These are phyloP conservation scores for Monomorium pharaonis DNA, from an alignment of 1,140 invertebrate species.

Conservation along the genomic window DNA sequence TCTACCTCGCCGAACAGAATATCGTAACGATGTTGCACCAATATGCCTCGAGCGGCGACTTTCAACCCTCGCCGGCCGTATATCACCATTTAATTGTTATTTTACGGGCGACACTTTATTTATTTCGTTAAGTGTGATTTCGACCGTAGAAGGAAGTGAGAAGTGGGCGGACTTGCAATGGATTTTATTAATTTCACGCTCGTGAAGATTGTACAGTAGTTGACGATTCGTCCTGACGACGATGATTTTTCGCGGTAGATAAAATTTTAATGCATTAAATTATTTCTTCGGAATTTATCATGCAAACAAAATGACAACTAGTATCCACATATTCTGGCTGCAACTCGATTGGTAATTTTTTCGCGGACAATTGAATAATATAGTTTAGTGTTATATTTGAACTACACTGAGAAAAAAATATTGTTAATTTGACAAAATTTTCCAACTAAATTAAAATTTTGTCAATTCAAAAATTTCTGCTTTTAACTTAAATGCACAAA, in stretches of 20 bases:
- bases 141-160: neutral
- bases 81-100: constrained; percentile 39
- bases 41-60: neutral
- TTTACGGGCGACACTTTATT: constrained; percentile 38
- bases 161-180: neutral
- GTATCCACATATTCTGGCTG: neutral
- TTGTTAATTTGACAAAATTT: no score
- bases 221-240: neutral
- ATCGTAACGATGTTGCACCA: neutral
- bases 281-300: neutral
- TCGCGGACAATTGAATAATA: constrained; percentile 64
- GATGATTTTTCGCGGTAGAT: neutral
- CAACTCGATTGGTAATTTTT: constrained; percentile 73
- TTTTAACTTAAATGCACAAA: no score
- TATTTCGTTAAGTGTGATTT: constrained; percentile 5
- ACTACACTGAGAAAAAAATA: no score
- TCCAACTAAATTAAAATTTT: no score
- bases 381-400: constrained; percentile 50
- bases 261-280: neutral
- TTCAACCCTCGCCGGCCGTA: constrained; percentile 14
- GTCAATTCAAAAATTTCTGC: no score
- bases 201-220: neutral
- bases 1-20: neutral
- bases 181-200: constrained; percentile 13
- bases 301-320: neutral